Percentiles rank a stretch among this genome's conserved stretches.
Evolutionary conservation across 2,888 invertebrate species (phyloP).

Genomic region (Creontiades dilutus): DNA sequence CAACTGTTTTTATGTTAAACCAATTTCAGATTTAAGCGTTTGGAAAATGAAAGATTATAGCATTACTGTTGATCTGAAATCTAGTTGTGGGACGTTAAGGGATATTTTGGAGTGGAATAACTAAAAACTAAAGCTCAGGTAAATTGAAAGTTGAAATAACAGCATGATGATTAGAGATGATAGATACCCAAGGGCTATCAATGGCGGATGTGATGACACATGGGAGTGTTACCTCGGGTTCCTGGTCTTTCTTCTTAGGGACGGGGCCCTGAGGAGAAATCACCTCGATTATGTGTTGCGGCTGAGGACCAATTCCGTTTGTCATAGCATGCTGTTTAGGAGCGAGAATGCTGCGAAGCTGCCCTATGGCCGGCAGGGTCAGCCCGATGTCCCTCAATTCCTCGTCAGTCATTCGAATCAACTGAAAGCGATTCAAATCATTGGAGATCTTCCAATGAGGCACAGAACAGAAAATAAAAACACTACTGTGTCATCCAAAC

Average conservation of each 20-base stretch:
- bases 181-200: constrained; percentile 27
- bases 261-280: constrained; percentile 75
- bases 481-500: constrained; percentile 1
- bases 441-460: constrained; percentile 28
- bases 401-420: constrained; percentile 83
- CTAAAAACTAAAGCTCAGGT: neutral
- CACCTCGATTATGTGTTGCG: constrained; percentile 77
- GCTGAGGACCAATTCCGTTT: constrained; percentile 77
- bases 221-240: constrained; percentile 70
- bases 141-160: constrained; percentile 15
- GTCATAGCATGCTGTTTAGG: constrained; percentile 65
- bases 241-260: constrained; percentile 76
- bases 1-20: no score
- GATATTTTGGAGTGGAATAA: neutral
- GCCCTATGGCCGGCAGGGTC: constrained; percentile 80
- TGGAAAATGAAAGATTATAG: no score
- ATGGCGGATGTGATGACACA: constrained; percentile 48
- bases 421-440: constrained; percentile 77
- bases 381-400: constrained; percentile 82
- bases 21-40: no score
- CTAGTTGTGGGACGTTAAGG: no score
- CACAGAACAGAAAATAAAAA: constrained; percentile 29
- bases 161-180: constrained; percentile 29
- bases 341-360: constrained; percentile 81
- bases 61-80: no score